Evolutionary conservation across 1,140 invertebrate genomes (phyloP), one percentile per base, ranked within the genome.

Genomic region (Lycorma delicatula): DNA sequence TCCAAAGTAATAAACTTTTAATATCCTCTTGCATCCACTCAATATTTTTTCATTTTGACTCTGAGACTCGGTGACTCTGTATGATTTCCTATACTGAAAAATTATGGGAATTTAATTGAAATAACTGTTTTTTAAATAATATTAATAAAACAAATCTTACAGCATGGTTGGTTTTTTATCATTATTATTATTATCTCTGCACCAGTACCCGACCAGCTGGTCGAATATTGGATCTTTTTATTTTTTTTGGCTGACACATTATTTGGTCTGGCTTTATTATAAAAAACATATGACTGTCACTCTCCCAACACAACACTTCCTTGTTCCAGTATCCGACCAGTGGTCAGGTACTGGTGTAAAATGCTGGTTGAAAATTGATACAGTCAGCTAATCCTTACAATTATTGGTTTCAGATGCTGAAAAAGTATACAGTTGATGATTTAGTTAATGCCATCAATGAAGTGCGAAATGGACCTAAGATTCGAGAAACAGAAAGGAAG

Each of bases 271-370:
- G 12, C 20, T 41, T 41, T 41, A 41, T 41, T 41, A 20, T 3
- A 16, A 41, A 20, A 12, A 3, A 41, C 38, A 41, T 41, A 20
- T 41, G 38, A 41, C 38, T 41, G n/a, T 41, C 38, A 16, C 20
- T 41, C 20, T 41, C 38, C 38, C 20, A 41, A 5, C 38, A 16
- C 38, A 16, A 41, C 20, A 5, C n/a, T 20, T 16, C 20, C 38
- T 41, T 20, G n/a, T 41, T 41, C 38, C 38, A 41, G n/a, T n/a
- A n/a, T n/a, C n/a, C n/a, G n/a, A 41, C 38, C 38, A 41, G n/a
- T 41, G 38, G 38, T 41, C 38, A 12, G 3, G n/a, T 41, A 41
- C 38, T 41, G 38, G 38, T n/a, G n/a, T 41, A 12, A 41, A 41
- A 3, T 41, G 12, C 38, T 41, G 38, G 38, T 41, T 12, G 38